Evolutionary conservation across 2,797 vertebrate species (phyloP).

Genomic region (Cebuella pygmaea): DNA sequence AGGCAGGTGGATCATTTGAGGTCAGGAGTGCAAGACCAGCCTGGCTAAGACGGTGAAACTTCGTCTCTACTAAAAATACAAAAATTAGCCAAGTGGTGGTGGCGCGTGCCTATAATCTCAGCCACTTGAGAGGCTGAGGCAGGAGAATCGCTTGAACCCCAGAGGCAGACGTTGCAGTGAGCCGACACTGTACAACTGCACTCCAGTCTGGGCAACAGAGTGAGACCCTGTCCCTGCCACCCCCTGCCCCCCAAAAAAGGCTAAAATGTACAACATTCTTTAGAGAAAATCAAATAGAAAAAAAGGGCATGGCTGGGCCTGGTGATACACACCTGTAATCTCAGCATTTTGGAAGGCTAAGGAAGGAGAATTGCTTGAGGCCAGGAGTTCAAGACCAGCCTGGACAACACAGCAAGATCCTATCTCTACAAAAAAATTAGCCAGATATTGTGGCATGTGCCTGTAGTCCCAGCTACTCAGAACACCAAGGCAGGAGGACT

Average conservation of each 20-base stretch:
- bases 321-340: not conserved
- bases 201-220: not conserved
- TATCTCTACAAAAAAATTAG: not conserved
- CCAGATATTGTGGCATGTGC: not conserved
- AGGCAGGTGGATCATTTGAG: not conserved
- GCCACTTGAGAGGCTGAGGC: not conserved
- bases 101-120: not conserved
- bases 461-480: not conserved
- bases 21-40: not conserved
- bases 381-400: not conserved
- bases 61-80: not conserved
- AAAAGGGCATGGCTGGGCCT: not conserved
- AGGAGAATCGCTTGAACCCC: not conserved
- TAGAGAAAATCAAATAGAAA: not conserved
- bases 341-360: not conserved
- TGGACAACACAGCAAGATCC: not conserved
- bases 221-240: not conserved
- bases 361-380: not conserved
- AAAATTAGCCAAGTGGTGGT: not conserved
- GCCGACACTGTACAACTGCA: accelerated
- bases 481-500: not conserved
- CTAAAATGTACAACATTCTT: not conserved
- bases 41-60: not conserved
- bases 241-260: not conserved
- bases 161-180: not conserved